Conservation (phyloP, 2,113 vertebrate genomes). For the Marmota monax region DNA sequence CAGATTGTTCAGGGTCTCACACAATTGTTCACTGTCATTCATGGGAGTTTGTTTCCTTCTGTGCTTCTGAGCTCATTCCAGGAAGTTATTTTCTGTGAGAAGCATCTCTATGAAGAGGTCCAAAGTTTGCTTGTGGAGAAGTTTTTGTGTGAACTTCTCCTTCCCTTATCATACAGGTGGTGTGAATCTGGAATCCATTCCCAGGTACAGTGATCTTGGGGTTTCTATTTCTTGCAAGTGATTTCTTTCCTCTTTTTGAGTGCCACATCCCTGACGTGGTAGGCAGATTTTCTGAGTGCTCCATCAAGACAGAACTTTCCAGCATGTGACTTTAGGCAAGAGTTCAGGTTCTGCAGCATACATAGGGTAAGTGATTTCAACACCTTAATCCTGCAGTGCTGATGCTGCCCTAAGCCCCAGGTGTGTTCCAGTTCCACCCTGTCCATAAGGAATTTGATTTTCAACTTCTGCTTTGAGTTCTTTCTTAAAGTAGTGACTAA, state of each 20-base stretch:
- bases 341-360: not conserved
- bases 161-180: not conserved
- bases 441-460: not conserved
- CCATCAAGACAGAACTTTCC: not conserved
- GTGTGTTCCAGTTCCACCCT: not conserved
- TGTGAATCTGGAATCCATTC: not conserved
- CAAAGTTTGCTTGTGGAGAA: not conserved
- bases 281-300: not conserved
- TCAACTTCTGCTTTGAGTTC: not conserved
- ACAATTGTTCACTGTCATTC: not conserved
- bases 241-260: not conserved
- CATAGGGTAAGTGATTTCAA: not conserved
- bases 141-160: constrained; percentile 30
- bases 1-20: not conserved
- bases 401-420: too few species aligned
- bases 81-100: not conserved
- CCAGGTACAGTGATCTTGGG: not conserved
- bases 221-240: not conserved
- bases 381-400: not conserved
- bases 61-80: not conserved
- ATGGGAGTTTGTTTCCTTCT: not conserved
- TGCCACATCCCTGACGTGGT: not conserved
- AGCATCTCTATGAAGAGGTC: not conserved
- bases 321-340: not conserved
- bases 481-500: not conserved